Evolutionary conservation across 2,797 vertebrate genomes (phyloP), one percentile per base, ranked within the genome.

Genomic region (Triplophysa bombifrons): DNA sequence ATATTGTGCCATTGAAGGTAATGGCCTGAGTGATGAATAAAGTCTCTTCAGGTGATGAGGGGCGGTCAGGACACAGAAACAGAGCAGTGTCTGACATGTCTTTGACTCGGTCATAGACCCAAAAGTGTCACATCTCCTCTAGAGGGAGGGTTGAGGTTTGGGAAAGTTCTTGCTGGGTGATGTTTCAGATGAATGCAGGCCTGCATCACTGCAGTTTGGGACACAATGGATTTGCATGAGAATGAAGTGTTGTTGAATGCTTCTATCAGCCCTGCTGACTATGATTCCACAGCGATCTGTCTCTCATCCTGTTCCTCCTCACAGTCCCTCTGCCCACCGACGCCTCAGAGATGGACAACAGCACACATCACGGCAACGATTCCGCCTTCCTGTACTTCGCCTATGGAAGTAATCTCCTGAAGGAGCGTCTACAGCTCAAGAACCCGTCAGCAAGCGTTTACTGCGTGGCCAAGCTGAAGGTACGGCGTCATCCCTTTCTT

Each of bases 331-430:
- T 76, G 34, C 50, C 81, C 56, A 41, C 66, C 38, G 72, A 76
- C 82, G 67, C 44, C 27, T 30, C 69, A 14, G 50, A 16, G 12
- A 79, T 79, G 77, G 50, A 79, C 77, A 61, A 50, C 25, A 67
- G 20, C 76, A 91, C 90, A 84, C 88, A 90, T 11, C 72, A 82
- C 53, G 69, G 83, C 65, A 90, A 77, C 0, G 44, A 19, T 22
- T 69, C 88, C 51, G 92, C 89, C 34, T 93, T 94, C 84, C 85
- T 93, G 48, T 93, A 93, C 81, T 94, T 94, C 61, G 91, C 92
- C 44, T 93, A 93, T 1, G 92, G 92, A n/a, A 93, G 92, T 75
- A 93, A 93, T 83, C 88, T 93, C 14, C 85, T 93, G 79, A 93
- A 92, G 86, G 91, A 93, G 82, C 83, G 91, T 13, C 90, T 93